A percentile compares a stretch with the other conserved stretches of the same genome.
These are phyloP conservation scores for Caenorhabditis angaria DNA, from an alignment of 2,888 invertebrate species.

Conservation along the genomic window DNA sequence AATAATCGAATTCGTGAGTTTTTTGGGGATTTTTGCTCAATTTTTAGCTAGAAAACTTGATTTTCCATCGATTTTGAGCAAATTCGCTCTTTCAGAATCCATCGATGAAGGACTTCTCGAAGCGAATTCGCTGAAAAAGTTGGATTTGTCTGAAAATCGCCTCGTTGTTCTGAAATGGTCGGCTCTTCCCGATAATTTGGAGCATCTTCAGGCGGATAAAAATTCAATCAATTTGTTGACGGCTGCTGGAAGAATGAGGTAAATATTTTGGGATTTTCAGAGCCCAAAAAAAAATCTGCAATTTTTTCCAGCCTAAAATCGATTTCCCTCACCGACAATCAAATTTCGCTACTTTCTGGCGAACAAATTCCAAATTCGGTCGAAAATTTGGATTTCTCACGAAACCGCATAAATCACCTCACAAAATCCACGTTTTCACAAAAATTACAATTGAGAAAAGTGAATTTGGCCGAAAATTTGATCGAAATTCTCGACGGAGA, in stretches of 20 bases:
- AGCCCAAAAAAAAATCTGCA: neutral
- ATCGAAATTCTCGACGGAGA: constrained; percentile 32
- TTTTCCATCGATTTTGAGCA: neutral
- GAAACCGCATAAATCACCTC: constrained; percentile 32
- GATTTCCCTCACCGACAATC: constrained; percentile 51
- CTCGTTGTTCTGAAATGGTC: constrained; percentile 49
- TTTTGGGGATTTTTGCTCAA: constrained; percentile 70
- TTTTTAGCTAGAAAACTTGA: neutral
- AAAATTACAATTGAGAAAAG: constrained; percentile 36
- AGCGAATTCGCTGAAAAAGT: constrained; percentile 27
- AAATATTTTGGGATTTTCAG: neutral
- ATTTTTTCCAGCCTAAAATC: constrained; percentile 28
- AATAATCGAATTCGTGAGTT: constrained; percentile 72
- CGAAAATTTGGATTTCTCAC: constrained; percentile 46
- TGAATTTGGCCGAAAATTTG: constrained; percentile 47
- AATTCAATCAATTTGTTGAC: constrained; percentile 54
- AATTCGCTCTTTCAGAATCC: constrained; percentile 38
- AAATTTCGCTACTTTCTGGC: constrained; percentile 49
- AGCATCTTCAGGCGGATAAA: constrained; percentile 45
- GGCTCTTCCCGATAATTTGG: constrained; percentile 45
- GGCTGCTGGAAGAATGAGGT: constrained; percentile 25
- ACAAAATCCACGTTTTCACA: constrained; percentile 33
- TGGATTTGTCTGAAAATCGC: constrained; percentile 51
- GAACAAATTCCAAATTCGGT: constrained; percentile 55
- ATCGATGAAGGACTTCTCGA: constrained; percentile 46